Base-by-base conservation (phyloP, 2,113 vertebrate species). In the Glaucomys volans region DNA sequence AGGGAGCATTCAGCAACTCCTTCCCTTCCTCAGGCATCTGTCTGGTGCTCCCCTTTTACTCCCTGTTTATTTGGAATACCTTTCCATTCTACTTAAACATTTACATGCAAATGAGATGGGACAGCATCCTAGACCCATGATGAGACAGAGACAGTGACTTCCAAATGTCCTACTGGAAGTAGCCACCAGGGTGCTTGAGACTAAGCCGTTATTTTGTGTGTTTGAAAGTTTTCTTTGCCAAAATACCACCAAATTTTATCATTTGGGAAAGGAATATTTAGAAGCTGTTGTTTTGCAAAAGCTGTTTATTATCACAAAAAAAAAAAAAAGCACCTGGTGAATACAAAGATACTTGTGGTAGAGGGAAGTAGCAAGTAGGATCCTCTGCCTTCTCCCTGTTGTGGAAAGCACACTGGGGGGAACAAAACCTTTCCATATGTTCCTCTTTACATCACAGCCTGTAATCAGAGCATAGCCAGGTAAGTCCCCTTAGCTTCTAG, bases 191-290 rank as follows among this genome's bases (percentile, higher is more conserved):
- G 40, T 37, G 52, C 59, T 80, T 80, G 20, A 85, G 22, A 42
- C 18, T 52, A 5, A 4, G 52, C 37, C 54, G 42, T 35, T 62
- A 54, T 8, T 28, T 18, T 64, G 32, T 89, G 83, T 47, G 28
- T 84, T 82, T 87, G 64, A 57, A 96, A 91, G 18, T 75, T 77
- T 75, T 71, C 32, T 47, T 94, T 69, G 66, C 28, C 81, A 74
- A 88, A 77, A 72, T 35, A 50, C 4, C 20, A 80, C 40, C 17
- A 81, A 91, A 77, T 40, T 86, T 77, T 5, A 71, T 64, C 24
- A 54, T 14, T 92, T 82, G 18, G 37, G 79, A 95, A 87, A 91
- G 66, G 32, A 82, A 69, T 74, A 81, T 42, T 81, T 69, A 66
- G 96, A 96, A 62, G 44, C 66, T 52, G 10, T 35, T 94, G 32